phyloP scores from a whole-genome alignment of 2,113 vertebrate genomes.

The Bubo bubo region DNA sequence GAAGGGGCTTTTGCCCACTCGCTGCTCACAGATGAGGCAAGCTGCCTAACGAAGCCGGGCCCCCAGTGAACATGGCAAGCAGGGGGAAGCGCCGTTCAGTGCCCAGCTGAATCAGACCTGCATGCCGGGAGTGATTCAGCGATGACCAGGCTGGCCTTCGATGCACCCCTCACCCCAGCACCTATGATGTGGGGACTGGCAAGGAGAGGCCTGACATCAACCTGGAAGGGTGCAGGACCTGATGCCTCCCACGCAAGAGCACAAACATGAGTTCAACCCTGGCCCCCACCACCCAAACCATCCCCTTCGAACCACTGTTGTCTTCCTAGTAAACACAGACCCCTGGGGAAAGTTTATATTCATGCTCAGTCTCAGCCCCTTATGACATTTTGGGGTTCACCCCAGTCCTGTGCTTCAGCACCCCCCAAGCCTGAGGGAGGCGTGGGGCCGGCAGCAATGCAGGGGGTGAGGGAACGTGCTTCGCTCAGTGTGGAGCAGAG shows the following conservation, averaged over 20 bases:
- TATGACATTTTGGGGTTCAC: neutral
- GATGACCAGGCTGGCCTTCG: neutral
- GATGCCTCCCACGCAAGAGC: neutral
- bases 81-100: neutral
- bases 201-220: neutral
- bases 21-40: neutral
- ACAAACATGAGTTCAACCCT: neutral
- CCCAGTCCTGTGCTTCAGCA: neutral
- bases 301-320: neutral
- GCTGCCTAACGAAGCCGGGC: neutral
- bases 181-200: neutral
- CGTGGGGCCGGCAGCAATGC: accelerated
- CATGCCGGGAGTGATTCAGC: conserved; percentile 18
- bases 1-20: neutral
- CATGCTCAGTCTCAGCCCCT: neutral
- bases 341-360: neutral
- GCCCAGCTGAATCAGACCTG: conserved; percentile 21
- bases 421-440: neutral
- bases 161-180: neutral
- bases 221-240: neutral
- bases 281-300: neutral
- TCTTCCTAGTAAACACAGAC: neutral
- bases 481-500: neutral
- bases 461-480: neutral
- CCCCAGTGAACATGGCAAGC: accelerated